A percentile compares a stretch with the other conserved stretches of the same genome.
phyloP scores from a whole-genome alignment of 1,140 invertebrate species.

The Cryptotermes secundus region DNA sequence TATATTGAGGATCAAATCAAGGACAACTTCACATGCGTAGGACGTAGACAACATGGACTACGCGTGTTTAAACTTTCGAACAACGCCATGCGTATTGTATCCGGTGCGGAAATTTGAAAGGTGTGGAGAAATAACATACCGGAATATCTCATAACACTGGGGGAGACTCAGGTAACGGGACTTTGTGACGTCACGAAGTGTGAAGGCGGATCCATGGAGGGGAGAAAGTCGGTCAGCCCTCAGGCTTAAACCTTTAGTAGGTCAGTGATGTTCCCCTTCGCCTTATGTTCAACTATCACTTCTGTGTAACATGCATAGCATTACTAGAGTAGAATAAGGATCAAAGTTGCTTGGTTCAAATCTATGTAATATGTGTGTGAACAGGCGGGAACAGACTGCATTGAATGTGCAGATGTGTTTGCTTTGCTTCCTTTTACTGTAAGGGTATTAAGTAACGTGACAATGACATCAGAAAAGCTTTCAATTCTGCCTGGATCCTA shows the following conservation, averaged over 20 bases:
- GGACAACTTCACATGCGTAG: neutral
- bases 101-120: constrained; percentile 14
- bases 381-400: no score
- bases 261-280: constrained; percentile 5
- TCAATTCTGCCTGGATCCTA: no score
- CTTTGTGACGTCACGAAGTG: constrained; percentile 1
- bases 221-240: constrained; percentile 6
- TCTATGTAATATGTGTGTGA: no score
- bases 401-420: no score
- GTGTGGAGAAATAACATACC: neutral
- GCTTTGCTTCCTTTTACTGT: no score
- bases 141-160: neutral
- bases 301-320: neutral
- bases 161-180: neutral
- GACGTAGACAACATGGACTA: neutral
- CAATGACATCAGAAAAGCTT: no score
- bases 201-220: neutral
- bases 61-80: neutral
- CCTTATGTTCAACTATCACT: neutral
- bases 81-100: neutral
- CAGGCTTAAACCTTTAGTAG: neutral
- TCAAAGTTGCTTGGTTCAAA: no score
- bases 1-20: no score
- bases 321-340: neutral
- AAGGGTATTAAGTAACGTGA: no score